Percentiles rank a stretch among this genome's conserved stretches.
Conservation (phyloP, 2,113 vertebrate species). For the Bufo bufo region DNA sequence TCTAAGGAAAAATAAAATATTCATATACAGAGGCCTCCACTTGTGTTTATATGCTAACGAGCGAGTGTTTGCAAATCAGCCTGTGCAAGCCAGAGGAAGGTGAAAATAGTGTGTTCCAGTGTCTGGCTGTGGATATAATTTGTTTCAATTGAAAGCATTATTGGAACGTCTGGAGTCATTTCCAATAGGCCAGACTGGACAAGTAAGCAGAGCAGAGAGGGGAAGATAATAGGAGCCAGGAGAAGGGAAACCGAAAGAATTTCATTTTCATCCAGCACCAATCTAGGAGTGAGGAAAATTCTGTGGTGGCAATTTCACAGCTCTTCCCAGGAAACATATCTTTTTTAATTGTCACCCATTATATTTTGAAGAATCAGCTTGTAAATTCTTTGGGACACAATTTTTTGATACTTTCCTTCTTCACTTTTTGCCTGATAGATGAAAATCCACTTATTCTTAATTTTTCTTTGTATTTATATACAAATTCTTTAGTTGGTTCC, state of each 20-base stretch:
- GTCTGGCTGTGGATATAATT: conserved; percentile 57
- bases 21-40: conserved; percentile 45
- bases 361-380: background rate
- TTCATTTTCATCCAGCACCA: conserved; percentile 48
- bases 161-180: conserved; percentile 51
- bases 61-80: conserved; percentile 55
- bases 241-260: conserved; percentile 24
- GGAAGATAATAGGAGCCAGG: conserved; percentile 10
- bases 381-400: conserved; percentile 1
- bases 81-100: conserved; percentile 46
- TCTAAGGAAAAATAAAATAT: conserved; percentile 50
- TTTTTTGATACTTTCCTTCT: background rate
- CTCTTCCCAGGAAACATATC: background rate
- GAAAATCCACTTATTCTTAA: no score
- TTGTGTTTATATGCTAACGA: conserved; percentile 56
- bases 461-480: no score
- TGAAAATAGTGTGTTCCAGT: conserved; percentile 49
- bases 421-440: background rate
- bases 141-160: conserved; percentile 57
- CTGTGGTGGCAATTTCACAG: conserved; percentile 37
- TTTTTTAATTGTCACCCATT: conserved; percentile 29
- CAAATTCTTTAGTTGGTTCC: no score
- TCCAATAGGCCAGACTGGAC: conserved; percentile 54
- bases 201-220: conserved; percentile 47
- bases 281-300: conserved; percentile 39